phyloP scores from a whole-genome alignment of 2,113 vertebrate species.

The Cyanoliseus patagonus region DNA sequence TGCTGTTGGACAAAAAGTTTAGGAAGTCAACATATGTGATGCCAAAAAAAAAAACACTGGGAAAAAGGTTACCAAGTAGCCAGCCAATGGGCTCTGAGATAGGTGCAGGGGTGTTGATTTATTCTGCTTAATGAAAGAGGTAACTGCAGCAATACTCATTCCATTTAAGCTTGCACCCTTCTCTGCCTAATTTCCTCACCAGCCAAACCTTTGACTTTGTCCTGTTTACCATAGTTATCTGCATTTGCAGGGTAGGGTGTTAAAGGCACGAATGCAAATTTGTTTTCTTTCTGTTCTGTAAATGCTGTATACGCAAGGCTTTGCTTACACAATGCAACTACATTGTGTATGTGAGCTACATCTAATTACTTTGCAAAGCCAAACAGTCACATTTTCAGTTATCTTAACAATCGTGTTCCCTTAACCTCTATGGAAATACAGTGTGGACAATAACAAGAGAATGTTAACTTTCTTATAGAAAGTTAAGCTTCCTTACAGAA shows the following conservation, averaged over 20 bases:
- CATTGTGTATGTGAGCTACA: not conserved
- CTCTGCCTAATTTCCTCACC: not conserved
- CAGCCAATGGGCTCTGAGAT: not conserved
- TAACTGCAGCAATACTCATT: not conserved
- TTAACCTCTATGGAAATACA: not conserved
- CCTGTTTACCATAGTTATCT: not conserved
- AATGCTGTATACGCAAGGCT: not conserved
- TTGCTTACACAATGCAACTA: not conserved
- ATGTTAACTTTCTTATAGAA: not conserved
- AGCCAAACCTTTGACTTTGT: not conserved
- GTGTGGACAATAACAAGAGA: not conserved
- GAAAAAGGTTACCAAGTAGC: not conserved
- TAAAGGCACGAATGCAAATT: not conserved
- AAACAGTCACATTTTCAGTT: not conserved
- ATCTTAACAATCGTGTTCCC: not conserved
- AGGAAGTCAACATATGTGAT: not conserved
- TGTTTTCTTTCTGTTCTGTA: not conserved
- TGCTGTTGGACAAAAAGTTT: not conserved
- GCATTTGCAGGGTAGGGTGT: not conserved
- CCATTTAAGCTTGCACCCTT: not conserved
- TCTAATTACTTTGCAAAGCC: not conserved
- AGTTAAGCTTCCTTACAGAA: not conserved
- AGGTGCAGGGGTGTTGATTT: not conserved
- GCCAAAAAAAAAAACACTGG: not conserved
- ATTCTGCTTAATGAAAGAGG: not conserved